Conservation (phyloP, 2,888 invertebrate genomes). For the Micoletzkya japonica region DNA sequence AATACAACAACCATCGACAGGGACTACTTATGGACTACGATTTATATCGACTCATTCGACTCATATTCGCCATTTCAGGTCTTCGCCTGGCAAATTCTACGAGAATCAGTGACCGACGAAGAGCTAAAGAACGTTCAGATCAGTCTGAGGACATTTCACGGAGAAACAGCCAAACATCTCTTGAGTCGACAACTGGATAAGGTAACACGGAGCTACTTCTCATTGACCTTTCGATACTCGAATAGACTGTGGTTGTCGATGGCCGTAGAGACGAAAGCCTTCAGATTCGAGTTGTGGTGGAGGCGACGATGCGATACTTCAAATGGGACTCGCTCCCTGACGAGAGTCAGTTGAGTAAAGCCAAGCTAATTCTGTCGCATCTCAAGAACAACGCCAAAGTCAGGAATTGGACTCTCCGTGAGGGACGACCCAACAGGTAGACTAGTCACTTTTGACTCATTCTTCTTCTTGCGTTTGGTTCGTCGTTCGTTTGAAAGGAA, state of each 20-base stretch:
- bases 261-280: neutral
- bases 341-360: conserved; percentile 59
- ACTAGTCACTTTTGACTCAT: neutral
- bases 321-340: conserved; percentile 59
- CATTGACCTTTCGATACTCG: neutral
- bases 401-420: conserved; percentile 62
- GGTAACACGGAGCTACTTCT: conserved; percentile 32
- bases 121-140: conserved; percentile 61
- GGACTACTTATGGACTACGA: too few relatives aligned
- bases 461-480: too few relatives aligned
- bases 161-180: conserved; percentile 60
- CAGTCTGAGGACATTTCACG: conserved; percentile 60
- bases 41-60: too few relatives aligned
- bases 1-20: too few relatives aligned
- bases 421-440: conserved; percentile 60
- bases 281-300: conserved; percentile 60
- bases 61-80: conserved; percentile 52
- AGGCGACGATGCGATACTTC: conserved; percentile 61
- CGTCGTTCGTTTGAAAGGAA: too few relatives aligned
- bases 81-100: conserved; percentile 63
- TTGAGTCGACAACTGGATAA: conserved; percentile 59
- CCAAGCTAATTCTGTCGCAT: conserved; percentile 51
- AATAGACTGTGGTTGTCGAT: neutral
- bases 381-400: conserved; percentile 64
- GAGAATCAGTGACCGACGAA: conserved; percentile 63